A percentile compares a stretch with the other conserved stretches of the same genome.
Conservation (phyloP, 2,113 vertebrate genomes). For the Scomber japonicus region DNA sequence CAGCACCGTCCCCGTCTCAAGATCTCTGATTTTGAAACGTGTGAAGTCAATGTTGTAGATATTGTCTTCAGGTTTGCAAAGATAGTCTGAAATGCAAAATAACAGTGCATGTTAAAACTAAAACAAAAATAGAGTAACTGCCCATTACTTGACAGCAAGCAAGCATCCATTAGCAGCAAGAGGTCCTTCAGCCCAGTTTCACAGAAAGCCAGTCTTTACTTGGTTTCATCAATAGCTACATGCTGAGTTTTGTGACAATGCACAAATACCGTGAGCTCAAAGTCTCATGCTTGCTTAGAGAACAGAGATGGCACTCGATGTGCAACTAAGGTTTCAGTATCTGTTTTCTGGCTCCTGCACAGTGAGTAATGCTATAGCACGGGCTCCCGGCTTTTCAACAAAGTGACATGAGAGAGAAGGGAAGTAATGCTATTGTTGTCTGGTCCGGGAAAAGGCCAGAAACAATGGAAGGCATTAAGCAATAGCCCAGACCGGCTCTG, state of each 20-base stretch:
- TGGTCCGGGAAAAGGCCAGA: slow-evolving; percentile 26
- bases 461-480: slow-evolving; percentile 48
- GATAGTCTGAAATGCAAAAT: slow-evolving; percentile 87
- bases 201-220: not conserved
- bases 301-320: not conserved
- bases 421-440: slow-evolving; percentile 59
- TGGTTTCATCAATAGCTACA: not conserved
- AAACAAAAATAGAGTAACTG: not conserved
- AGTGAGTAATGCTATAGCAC: slow-evolving; percentile 27
- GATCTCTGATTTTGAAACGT: slow-evolving; percentile 97
- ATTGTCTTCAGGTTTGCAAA: slow-evolving; percentile 97
- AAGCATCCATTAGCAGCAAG: not conserved
- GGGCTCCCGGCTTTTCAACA: slow-evolving; percentile 20
- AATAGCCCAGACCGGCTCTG: not conserved
- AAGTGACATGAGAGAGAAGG: slow-evolving; percentile 21
- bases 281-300: not conserved
- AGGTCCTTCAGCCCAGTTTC: not conserved
- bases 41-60: slow-evolving; percentile 97
- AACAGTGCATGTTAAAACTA: not conserved
- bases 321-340: slow-evolving; percentile 31
- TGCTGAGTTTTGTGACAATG: not conserved
- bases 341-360: slow-evolving; percentile 6
- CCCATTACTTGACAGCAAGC: not conserved
- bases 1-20: slow-evolving; percentile 95
- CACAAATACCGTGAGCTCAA: not conserved